phyloP scores from a whole-genome alignment of 2,113 vertebrate species.

The Xiphophorus maculatus region DNA sequence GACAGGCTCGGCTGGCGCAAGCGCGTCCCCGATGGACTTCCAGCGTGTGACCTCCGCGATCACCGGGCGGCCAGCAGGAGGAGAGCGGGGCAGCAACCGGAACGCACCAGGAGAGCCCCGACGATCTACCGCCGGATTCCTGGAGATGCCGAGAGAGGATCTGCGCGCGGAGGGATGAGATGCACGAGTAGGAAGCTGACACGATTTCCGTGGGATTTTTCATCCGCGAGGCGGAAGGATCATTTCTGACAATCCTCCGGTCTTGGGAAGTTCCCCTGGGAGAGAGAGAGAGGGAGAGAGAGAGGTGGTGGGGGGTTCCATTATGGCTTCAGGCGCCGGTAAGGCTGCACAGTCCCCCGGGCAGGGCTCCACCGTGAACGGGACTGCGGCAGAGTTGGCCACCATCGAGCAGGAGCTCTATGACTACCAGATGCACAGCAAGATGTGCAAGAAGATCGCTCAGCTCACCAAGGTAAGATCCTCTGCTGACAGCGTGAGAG shows the following conservation, averaged over 20 bases:
- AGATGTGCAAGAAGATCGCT: slow-evolving; percentile 99
- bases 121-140: slow-evolving; percentile 59
- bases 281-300: neutral
- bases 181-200: slow-evolving; percentile 59
- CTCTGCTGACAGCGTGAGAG: slow-evolving; percentile 13
- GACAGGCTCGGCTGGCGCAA: slow-evolving; percentile 57
- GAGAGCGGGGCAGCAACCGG: slow-evolving; percentile 60
- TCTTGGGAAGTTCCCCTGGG: slow-evolving; percentile 62
- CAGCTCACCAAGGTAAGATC: slow-evolving; percentile 96
- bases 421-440: slow-evolving; percentile 87
- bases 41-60: slow-evolving; percentile 72
- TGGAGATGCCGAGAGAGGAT: slow-evolving; percentile 53
- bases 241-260: slow-evolving; percentile 56
- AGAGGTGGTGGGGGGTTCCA: slow-evolving; percentile 23
- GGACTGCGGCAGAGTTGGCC: slow-evolving; percentile 81
- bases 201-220: slow-evolving; percentile 51
- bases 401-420: slow-evolving; percentile 80
- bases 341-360: slow-evolving; percentile 80
- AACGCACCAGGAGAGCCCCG: slow-evolving; percentile 65
- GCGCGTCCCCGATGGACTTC: slow-evolving; percentile 74
- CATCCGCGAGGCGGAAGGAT: slow-evolving; percentile 55
- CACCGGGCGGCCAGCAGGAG: slow-evolving; percentile 70
- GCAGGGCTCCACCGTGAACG: slow-evolving; percentile 77
- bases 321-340: slow-evolving; percentile 87
- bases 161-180: slow-evolving; percentile 57